A percentile compares a stretch with the other conserved stretches of the same genome.
Conservation (phyloP, 2,888 invertebrate genomes). For the Acronicta leporina region DNA sequence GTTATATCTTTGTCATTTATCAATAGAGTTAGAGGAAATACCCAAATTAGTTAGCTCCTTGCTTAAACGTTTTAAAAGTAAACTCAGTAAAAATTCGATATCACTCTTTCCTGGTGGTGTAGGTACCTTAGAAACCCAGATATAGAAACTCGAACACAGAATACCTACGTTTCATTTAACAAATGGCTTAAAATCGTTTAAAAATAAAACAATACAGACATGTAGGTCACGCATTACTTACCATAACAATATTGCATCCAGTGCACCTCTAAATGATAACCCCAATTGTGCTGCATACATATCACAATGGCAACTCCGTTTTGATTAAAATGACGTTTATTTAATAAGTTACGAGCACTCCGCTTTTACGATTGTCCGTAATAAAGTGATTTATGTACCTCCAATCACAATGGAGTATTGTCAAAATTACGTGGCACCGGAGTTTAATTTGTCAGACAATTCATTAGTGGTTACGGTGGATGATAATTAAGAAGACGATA, state of each 20-base stretch:
- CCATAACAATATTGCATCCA: conserved; percentile 2
- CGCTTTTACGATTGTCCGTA: conserved; percentile 66
- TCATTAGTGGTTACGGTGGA: no score
- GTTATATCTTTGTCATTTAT: no score
- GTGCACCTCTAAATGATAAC: conserved; percentile 33
- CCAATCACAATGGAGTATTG: conserved; percentile 35
- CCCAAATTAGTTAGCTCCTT: no score
- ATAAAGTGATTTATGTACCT: conserved; percentile 64
- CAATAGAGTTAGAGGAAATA: no score
- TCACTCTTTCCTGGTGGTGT: no score
- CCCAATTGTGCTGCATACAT: conserved; percentile 46
- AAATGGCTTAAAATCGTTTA: not conserved
- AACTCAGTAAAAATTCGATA: no score
- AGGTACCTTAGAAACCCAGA: not conserved
- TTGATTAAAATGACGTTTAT: conserved; percentile 58
- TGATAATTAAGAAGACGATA: no score
- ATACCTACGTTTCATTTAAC: not conserved
- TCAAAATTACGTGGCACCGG: conserved; percentile 6
- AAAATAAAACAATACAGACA: conserved; percentile 7
- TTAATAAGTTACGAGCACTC: conserved; percentile 60
- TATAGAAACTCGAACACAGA: not conserved
- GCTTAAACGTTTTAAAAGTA: no score
- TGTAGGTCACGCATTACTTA: conserved; percentile 27
- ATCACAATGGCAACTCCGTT: conserved; percentile 47
- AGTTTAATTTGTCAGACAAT: not conserved